These are phyloP conservation scores for Lucilia sericata DNA, from an alignment of 1,140 invertebrate genomes.

Conservation along the genomic window DNA sequence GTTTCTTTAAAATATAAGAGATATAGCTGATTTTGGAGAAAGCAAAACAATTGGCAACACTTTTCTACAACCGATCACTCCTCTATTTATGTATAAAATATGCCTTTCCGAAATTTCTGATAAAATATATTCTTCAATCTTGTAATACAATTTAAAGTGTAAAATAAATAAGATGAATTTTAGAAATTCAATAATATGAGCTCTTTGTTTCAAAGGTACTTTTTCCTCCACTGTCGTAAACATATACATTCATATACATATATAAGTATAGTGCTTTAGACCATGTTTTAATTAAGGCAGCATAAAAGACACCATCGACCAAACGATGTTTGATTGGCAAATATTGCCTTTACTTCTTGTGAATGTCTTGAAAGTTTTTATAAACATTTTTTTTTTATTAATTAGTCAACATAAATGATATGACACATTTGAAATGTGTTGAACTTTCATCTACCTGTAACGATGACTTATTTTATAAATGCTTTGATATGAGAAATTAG, in stretches of 20 bases:
- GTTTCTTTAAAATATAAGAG: too few species aligned
- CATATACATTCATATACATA: neutral
- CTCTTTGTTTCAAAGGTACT: too few species aligned
- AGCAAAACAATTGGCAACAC: too few species aligned
- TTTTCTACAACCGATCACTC: too few species aligned
- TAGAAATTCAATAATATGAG: too few species aligned
- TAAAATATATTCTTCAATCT: too few species aligned
- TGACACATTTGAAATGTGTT: conserved; percentile 26
- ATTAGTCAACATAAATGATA: conserved; percentile 43
- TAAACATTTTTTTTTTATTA: conserved; percentile 36
- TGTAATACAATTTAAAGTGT: too few species aligned
- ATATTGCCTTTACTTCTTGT: neutral
- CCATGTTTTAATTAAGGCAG: conserved; percentile 25
- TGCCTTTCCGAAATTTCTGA: too few species aligned
- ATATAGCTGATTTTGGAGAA: too few species aligned
- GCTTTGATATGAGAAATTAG: neutral
- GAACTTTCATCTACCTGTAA: neutral
- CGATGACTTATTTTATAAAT: neutral
- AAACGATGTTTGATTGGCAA: conserved; percentile 12
- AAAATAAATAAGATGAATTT: too few species aligned
- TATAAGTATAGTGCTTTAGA: neutral
- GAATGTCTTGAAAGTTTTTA: neutral
- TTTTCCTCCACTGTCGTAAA: neutral
- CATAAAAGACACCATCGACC: neutral
- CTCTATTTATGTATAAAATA: too few species aligned